Base-by-base conservation (phyloP, 2,113 vertebrate species). In the Emydocephalus ijimae region DNA sequence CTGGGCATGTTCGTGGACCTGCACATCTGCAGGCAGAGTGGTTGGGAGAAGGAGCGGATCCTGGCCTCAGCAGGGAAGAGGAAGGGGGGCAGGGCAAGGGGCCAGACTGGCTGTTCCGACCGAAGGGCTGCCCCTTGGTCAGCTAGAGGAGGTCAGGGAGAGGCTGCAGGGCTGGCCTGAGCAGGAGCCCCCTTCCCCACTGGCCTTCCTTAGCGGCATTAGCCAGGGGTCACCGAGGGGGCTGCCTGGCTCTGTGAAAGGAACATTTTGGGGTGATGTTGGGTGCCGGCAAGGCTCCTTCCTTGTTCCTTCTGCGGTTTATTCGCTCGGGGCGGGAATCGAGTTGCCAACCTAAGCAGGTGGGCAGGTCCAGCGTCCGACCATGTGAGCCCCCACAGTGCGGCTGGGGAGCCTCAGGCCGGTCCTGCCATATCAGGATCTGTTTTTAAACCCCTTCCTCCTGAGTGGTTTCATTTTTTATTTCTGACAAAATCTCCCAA, bases 1-100 rank as follows among this genome's bases (percentile, higher is more conserved):
- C n/a, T 74, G n/a, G 4, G 61, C 12, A 2, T 0, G 1, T 18
- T 74, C 0, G 5, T 18, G n/a, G 14, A 74, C 3, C 64, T 34
- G 14, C n/a, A 74, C 12, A 14, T n/a, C n/a, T 15, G 26, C 29
- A 15, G 64, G n/a, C 29, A 6, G 69, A 20, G 5, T 34, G 18
- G 14, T 5, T 18, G 14, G 69, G 69, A 74, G n/a, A 39, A 81
- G 15, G 5, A 74, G 14, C 5, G 6, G 3, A 39, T 20, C 5
- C 69, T 39, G 15, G 14, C 64, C 64, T 34, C 34, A 7, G 64
- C 14, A 18, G 14, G 14, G 11, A 81, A 81, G n/a, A 39, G n/a
- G 69, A 21, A 39, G 43, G 43, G 3, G 69, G 69, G n/a, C 20
- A 34, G n/a, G 6, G n/a, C n/a, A 1, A 39, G 69, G 15, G 18